A percentile compares a stretch with the other conserved stretches of the same genome.
These are phyloP conservation scores for Anagyrus pseudococci DNA, from an alignment of 2,888 invertebrate species.

Conservation along the genomic window DNA sequence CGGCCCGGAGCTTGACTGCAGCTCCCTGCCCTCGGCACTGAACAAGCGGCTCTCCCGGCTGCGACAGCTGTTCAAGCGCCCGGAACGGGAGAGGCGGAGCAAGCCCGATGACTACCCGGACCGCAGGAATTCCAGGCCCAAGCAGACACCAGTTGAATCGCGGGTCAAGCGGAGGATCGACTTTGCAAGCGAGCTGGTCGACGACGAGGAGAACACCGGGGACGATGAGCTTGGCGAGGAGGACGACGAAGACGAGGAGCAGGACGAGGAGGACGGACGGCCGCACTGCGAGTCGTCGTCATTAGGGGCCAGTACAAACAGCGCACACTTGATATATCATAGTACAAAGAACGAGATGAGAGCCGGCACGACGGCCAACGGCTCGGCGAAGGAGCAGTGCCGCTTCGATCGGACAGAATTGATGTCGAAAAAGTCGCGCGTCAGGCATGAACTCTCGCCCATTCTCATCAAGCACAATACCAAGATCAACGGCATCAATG, in stretches of 20 bases:
- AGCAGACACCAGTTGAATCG: not conserved
- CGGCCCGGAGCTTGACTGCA: not conserved
- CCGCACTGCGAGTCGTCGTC: slow-evolving; percentile 28
- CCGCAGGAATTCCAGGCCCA: not conserved
- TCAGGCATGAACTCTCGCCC: slow-evolving; percentile 35
- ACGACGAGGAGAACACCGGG: slow-evolving; percentile 42
- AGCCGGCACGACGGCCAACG: not conserved
- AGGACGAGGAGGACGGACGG: slow-evolving; percentile 48
- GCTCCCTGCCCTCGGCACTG: slow-evolving; percentile 37
- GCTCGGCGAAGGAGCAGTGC: slow-evolving; percentile 1
- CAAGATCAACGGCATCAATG: slow-evolving; percentile 28
- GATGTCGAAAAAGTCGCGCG: slow-evolving; percentile 10
- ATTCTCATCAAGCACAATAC: slow-evolving; percentile 38
- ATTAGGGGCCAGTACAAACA: slow-evolving; percentile 43
- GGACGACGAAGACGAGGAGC: slow-evolving; percentile 46
- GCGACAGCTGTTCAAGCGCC: slow-evolving; percentile 54
- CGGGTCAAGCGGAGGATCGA: slow-evolving; percentile 48
- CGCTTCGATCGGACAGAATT: not conserved
- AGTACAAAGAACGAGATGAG: slow-evolving; percentile 50
- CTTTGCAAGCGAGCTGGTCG: slow-evolving; percentile 38
- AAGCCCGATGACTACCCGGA: slow-evolving; percentile 36
- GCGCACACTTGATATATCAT: slow-evolving; percentile 47
- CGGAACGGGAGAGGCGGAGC: slow-evolving; percentile 44
- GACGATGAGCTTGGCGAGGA: slow-evolving; percentile 42
- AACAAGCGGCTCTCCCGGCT: slow-evolving; percentile 54